Percentiles rank a stretch among this genome's conserved stretches.
Evolutionary conservation across 1,140 invertebrate species (phyloP).

Genomic region (Rhopalosiphum padi): DNA sequence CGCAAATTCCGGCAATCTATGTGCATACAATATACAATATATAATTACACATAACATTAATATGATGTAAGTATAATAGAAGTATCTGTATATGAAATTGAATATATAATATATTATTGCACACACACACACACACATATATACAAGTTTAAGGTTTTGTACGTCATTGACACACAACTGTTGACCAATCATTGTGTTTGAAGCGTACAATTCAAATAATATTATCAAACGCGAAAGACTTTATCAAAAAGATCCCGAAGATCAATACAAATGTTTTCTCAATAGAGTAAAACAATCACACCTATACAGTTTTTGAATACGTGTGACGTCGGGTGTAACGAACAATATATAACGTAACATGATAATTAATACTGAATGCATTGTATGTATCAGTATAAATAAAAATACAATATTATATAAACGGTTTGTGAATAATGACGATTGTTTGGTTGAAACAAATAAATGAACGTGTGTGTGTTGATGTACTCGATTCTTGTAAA

Average conservation of each 20-base stretch:
- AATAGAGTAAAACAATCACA: conserved; percentile 28
- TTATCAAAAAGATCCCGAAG: background rate
- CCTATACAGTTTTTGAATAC: background rate
- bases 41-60: background rate
- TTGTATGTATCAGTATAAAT: background rate
- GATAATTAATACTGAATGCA: background rate
- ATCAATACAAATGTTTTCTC: conserved; percentile 17
- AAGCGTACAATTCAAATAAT: background rate
- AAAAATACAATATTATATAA: conserved; percentile 5
- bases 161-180: background rate
- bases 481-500: background rate
- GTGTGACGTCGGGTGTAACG: background rate
- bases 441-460: conserved; percentile 32
- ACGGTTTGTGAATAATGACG: background rate
- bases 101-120: background rate
- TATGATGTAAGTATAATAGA: background rate
- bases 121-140: background rate
- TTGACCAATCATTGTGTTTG: background rate
- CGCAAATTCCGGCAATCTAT: background rate
- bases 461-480: background rate
- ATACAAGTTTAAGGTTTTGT: conserved; percentile 10
- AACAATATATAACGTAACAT: background rate
- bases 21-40: background rate
- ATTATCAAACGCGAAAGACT: background rate
- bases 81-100: background rate